Evolutionary conservation across 2,113 vertebrate species (phyloP).

Genomic region (Varanus salvator): DNA sequence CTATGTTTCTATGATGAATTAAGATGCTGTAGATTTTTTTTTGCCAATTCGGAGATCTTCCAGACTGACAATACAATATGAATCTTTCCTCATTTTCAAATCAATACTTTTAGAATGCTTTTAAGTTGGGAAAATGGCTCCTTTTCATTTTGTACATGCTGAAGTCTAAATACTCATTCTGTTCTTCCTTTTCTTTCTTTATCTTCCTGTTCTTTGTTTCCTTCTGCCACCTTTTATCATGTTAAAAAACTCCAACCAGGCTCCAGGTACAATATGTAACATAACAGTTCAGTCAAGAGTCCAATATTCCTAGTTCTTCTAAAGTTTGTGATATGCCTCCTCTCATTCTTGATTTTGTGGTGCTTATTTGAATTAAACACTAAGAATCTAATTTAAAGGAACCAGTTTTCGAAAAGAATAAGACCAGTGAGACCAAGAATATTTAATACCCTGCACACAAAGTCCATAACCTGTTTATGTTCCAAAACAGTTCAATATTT

Average conservation of each 20-base stretch:
- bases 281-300: neutral
- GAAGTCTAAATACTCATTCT: conserved; percentile 35
- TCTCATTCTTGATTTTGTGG: neutral
- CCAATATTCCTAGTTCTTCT: conserved; percentile 19
- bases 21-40: conserved; percentile 21
- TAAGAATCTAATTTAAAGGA: conserved; percentile 39
- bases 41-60: too few relatives aligned
- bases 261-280: neutral
- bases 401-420: neutral
- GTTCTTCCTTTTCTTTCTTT: conserved; percentile 52
- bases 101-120: conserved; percentile 51
- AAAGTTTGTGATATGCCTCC: neutral
- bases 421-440: conserved; percentile 2
- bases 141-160: conserved; percentile 52
- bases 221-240: conserved; percentile 26
- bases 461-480: conserved; percentile 17
- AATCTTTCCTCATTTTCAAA: conserved; percentile 45
- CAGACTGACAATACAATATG: conserved; percentile 45
- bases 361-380: conserved; percentile 26
- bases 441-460: conserved; percentile 41
- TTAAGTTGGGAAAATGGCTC: conserved; percentile 53
- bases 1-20: conserved; percentile 12
- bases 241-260: conserved; percentile 20
- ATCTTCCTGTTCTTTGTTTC: neutral
- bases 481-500: conserved; percentile 39